Base-by-base conservation (phyloP, 2,888 invertebrate genomes). In the Conchocele bisecta region DNA sequence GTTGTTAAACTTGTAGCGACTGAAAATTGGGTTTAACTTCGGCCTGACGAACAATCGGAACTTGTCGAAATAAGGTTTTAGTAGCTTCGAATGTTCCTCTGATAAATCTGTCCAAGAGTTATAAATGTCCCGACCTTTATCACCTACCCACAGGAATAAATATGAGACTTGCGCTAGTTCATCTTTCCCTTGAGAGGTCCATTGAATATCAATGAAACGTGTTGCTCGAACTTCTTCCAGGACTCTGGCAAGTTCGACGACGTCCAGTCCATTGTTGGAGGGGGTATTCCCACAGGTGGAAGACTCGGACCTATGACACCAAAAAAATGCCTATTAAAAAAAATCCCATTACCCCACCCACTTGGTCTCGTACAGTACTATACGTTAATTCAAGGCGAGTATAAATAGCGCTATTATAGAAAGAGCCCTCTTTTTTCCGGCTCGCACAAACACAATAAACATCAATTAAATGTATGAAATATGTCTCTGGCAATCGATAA, bases 1-100 rank as follows among this genome's bases (percentile, higher is more conserved):
- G 53, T 67, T 67, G 46, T 53, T 24, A 41, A 67, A 60, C 29
- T 46, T 53, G 39, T 53, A 60, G 1, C 67, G 51, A 3, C 54
- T 51, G 37, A 67, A 67, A 17, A 60, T 53, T 1, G 59, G 67
- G 28, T 48, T 48, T 6, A 48, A 28, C 15, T 48, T 28, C 17
- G 48, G 48, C 3, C 3, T 7, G 4, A 48, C 48, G 17, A 29
- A 28, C 3, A 13, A 7, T 31, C 31, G 28, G 17, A 48, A 48
- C 28, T 15, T 15, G 5, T 3, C 22, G 17, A 11, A 48, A 15
- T 48, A 48, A 7, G 29, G 3, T n/a, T 28, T 31, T 5, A 46
- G 6, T 15, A 26, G 24, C 31, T 46, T 46, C n/a, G n/a, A 5
- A 28, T 5, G 17, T 6, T 6, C 15, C 17, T 28, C 28, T 4